These are phyloP conservation scores for Orientallactaga bullata DNA, from an alignment of 2,113 vertebrate species.

Conservation along the genomic window DNA sequence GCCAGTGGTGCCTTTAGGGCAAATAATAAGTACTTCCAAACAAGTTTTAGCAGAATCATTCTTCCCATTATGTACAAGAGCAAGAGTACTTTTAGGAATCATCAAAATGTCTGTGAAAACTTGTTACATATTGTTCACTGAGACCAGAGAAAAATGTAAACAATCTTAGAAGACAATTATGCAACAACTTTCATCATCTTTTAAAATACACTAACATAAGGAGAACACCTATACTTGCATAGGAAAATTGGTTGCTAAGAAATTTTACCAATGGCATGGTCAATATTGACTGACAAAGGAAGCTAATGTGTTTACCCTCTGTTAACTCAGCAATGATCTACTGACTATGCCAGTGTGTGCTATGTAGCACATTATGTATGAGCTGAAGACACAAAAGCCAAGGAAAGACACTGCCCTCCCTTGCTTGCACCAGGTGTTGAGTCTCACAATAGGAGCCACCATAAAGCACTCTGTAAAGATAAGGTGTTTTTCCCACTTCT, in stretches of 20 bases:
- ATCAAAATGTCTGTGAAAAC: background rate
- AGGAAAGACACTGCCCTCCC: background rate
- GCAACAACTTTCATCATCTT: constrained; percentile 25
- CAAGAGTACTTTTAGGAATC: background rate
- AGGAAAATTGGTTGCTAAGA: background rate
- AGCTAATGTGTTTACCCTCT: background rate
- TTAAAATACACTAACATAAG: background rate
- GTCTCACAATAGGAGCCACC: background rate
- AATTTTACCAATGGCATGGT: background rate
- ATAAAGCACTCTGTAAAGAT: background rate
- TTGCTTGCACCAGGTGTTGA: background rate
- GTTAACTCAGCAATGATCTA: background rate
- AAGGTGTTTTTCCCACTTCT: background rate
- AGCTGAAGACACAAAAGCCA: background rate
- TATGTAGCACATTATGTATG: background rate
- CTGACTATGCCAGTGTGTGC: background rate
- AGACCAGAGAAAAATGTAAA: background rate
- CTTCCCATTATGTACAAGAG: background rate
- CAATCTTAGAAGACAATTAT: background rate
- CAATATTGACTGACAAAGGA: background rate
- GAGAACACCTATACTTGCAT: too few relatives aligned
- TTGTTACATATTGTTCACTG: background rate
- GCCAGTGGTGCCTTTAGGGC: too few relatives aligned
- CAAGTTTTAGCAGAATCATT: background rate
- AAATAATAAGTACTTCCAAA: background rate